phyloP scores from a whole-genome alignment of 2,888 invertebrate genomes.

The Ornithoptera priamus region DNA sequence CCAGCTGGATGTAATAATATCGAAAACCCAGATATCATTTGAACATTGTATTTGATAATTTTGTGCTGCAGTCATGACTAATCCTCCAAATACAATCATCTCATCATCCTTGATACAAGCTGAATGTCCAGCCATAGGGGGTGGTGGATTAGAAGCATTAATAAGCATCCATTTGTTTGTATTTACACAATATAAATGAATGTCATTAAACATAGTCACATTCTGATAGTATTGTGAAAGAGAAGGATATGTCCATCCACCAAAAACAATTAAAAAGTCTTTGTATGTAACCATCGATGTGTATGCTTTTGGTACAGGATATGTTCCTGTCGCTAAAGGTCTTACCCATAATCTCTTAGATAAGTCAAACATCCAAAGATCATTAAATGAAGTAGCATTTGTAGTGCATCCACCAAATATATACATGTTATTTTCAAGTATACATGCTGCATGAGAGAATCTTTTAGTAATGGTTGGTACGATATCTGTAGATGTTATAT shows the following conservation, averaged over 20 bases:
- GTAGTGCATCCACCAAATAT: conserved; percentile 98
- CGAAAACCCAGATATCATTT: conserved; percentile 94
- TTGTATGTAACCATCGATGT: conserved; percentile 94
- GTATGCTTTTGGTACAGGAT: conserved; percentile 97
- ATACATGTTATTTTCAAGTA: conserved; percentile 92
- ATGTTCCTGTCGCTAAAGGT: conserved; percentile 89
- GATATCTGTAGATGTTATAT: conserved; percentile 78
- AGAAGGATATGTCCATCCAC: conserved; percentile 97
- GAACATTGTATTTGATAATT: conserved; percentile 78
- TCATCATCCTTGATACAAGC: conserved; percentile 90
- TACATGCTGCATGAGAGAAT: conserved; percentile 94
- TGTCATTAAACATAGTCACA: conserved; percentile 93
- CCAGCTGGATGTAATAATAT: conserved; percentile 89
- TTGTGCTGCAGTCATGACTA: conserved; percentile 76
- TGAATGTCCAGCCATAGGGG: conserved; percentile 95
- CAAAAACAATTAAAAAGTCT: conserved; percentile 91
- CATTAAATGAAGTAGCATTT: conserved; percentile 96
- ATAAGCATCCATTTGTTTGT: conserved; percentile 89
- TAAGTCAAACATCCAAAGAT: conserved; percentile 96
- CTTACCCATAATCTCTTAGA: conserved; percentile 91
- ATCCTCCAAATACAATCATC: conserved; percentile 92
- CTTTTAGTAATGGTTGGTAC: conserved; percentile 91
- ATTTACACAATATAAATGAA: conserved; percentile 91
- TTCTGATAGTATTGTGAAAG: conserved; percentile 91
- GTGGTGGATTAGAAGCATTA: conserved; percentile 85